Conservation (phyloP, 1,140 invertebrate species). For the Coelopa frigida region DNA sequence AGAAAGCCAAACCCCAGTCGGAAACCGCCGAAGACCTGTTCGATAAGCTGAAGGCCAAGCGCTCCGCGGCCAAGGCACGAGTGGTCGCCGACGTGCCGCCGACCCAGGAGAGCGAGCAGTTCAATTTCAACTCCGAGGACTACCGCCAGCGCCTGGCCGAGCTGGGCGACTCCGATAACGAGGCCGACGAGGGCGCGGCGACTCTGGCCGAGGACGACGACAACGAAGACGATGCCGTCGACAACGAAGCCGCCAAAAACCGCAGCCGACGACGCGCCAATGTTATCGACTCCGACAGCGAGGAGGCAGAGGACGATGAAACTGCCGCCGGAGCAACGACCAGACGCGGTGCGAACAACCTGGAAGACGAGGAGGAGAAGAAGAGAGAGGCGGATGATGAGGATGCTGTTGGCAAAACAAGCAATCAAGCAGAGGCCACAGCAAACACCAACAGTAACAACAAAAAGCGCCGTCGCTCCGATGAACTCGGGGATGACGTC, state of each 20-base stretch:
- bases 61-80: slow-evolving; percentile 36
- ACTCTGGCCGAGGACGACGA: slow-evolving; percentile 12
- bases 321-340: slow-evolving; percentile 24
- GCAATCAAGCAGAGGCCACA: slow-evolving; percentile 1
- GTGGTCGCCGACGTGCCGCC: slow-evolving; percentile 11
- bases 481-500: slow-evolving; percentile 18
- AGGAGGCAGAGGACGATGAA: slow-evolving; percentile 22
- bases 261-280: slow-evolving; percentile 41
- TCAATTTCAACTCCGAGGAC: slow-evolving; percentile 42
- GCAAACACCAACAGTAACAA: background rate
- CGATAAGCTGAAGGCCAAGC: slow-evolving; percentile 40
- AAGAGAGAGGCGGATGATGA: slow-evolving; percentile 1
- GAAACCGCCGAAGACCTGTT: slow-evolving; percentile 31
- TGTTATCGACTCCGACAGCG: slow-evolving; percentile 43
- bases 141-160: slow-evolving; percentile 35
- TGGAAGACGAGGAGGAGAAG: slow-evolving; percentile 7
- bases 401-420: slow-evolving; percentile 6
- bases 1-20: too few relatives aligned
- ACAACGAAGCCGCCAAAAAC: slow-evolving; percentile 15
- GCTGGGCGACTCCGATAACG: slow-evolving; percentile 24
- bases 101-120: slow-evolving; percentile 24
- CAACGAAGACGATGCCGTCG: slow-evolving; percentile 24
- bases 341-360: background rate
- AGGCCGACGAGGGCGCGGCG: slow-evolving; percentile 4
- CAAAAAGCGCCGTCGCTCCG: slow-evolving; percentile 32